Conservation (phyloP, 2,113 vertebrate genomes). For the Lathamus discolor region DNA sequence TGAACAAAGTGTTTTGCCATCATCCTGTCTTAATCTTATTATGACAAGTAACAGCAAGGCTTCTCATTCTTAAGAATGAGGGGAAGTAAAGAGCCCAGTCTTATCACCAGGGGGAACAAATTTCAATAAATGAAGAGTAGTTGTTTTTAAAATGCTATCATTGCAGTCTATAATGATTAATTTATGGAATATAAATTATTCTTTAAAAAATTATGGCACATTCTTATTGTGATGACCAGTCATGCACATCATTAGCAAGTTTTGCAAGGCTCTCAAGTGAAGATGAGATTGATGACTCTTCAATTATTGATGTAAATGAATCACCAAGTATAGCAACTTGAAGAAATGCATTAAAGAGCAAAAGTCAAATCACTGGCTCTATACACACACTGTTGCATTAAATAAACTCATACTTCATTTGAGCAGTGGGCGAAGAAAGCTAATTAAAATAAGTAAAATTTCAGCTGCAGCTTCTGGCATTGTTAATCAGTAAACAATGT, state of each 20-base stretch:
- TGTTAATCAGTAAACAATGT: slow-evolving; percentile 55
- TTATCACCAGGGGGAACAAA: background rate
- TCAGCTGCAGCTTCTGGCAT: slow-evolving; percentile 38
- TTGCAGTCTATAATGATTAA: slow-evolving; percentile 57
- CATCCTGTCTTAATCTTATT: background rate
- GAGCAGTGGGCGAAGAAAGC: slow-evolving; percentile 44
- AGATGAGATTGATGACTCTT: slow-evolving; percentile 67
- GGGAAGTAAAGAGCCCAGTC: background rate
- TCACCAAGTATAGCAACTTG: slow-evolving; percentile 46
- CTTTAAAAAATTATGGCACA: background rate
- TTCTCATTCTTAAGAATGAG: background rate
- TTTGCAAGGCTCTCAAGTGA: slow-evolving; percentile 43
- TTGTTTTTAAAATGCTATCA: slow-evolving; percentile 10
- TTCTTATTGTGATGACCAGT: slow-evolving; percentile 56
- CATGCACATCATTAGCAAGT: slow-evolving; percentile 62
- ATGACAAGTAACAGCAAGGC: background rate
- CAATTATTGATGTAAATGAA: slow-evolving; percentile 71
- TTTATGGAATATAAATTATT: slow-evolving; percentile 42
- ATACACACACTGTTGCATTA: slow-evolving; percentile 29
- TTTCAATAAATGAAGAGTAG: background rate
- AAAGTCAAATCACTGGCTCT: slow-evolving; percentile 53
- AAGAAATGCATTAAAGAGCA: slow-evolving; percentile 61
- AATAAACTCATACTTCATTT: slow-evolving; percentile 66
- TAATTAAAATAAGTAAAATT: slow-evolving; percentile 66
- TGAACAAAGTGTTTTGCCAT: background rate